Percentiles rank a stretch among this genome's conserved stretches.
phyloP scores from a whole-genome alignment of 2,113 vertebrate genomes.

The Stictonetta naevosa region DNA sequence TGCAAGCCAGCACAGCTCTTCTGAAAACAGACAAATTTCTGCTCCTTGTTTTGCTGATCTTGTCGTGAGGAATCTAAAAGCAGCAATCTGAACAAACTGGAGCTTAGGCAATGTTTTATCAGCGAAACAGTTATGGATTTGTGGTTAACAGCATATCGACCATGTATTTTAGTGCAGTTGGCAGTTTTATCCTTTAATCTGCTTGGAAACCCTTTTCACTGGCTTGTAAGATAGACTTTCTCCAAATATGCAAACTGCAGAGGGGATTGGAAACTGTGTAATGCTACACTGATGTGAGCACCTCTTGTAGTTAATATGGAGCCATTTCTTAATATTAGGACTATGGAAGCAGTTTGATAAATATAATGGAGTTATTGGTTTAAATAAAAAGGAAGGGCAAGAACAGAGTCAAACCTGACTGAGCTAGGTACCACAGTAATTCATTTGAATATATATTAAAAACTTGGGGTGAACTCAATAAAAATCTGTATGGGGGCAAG shows the following conservation, averaged over 20 bases:
- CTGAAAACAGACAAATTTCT: neutral
- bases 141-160: slow-evolving; percentile 9
- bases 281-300: neutral
- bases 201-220: slow-evolving; percentile 23
- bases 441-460: neutral
- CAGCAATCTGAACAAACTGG: neutral
- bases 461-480: neutral
- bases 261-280: neutral
- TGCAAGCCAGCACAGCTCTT: neutral
- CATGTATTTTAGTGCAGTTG: neutral
- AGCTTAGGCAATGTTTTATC: slow-evolving; percentile 38
- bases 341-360: neutral
- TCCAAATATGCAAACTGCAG: neutral
- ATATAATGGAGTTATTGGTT: neutral
- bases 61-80: neutral
- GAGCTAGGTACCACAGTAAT: neutral
- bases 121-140: slow-evolving; percentile 56
- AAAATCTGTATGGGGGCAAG: neutral
- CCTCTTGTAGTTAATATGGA: neutral
- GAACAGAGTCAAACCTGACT: neutral
- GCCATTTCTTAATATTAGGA: neutral
- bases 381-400: neutral
- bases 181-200: slow-evolving; percentile 60
- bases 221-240: neutral
- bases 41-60: neutral